These are phyloP conservation scores for Zeugodacus cucurbitae DNA, from an alignment of 1,140 invertebrate species.

Conservation along the genomic window DNA sequence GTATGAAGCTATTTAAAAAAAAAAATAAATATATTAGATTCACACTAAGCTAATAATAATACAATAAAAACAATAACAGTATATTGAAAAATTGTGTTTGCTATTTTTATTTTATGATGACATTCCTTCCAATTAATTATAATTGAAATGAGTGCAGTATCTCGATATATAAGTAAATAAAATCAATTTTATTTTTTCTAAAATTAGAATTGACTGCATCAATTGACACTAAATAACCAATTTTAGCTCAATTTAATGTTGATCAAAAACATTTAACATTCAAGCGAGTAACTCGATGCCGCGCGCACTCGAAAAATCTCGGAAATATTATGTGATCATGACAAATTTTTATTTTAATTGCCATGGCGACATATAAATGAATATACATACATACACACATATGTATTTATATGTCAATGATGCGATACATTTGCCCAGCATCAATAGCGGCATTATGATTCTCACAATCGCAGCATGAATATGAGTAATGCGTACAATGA, in stretches of 20 bases:
- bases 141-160: too few relatives aligned
- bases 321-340: conserved; percentile 24
- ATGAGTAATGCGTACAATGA: background rate
- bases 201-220: background rate
- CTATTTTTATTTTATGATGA: too few relatives aligned
- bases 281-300: background rate
- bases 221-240: background rate
- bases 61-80: too few relatives aligned
- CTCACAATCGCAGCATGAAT: background rate
- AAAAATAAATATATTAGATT: too few relatives aligned
- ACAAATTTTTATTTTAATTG: background rate
- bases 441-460: background rate
- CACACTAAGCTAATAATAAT: too few relatives aligned
- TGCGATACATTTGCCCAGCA: background rate
- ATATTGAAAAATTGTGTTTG: too few relatives aligned
- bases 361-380: background rate
- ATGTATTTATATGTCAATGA: too few relatives aligned
- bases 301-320: background rate
- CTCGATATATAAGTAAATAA: too few relatives aligned
- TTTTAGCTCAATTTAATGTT: background rate
- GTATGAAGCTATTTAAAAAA: too few relatives aligned
- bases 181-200: too few relatives aligned
- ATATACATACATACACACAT: background rate
- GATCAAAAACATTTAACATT: background rate
- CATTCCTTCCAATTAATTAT: too few relatives aligned